Base-by-base conservation (phyloP, 2,888 invertebrate species). In the Euzophera pinguis region DNA sequence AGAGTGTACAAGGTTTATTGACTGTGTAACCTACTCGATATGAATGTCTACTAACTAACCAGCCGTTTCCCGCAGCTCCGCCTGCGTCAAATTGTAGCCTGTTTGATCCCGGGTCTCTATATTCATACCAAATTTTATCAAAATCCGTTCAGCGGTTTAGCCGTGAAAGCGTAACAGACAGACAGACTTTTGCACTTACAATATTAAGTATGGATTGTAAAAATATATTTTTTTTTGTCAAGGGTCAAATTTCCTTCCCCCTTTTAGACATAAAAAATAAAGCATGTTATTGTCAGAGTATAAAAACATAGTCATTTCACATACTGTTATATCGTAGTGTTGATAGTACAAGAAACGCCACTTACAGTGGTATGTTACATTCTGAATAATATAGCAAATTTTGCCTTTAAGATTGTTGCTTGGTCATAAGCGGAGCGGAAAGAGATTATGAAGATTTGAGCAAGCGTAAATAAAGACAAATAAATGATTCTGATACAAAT, bases 311-410 rank as follows among this genome's bases (percentile, higher is more conserved):
- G 39, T 48, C 37, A 48, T 48, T 48, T 27, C 22, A 43, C 27
- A 32, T 45, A 45, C 14, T 13, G 8, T 16, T 38, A 50, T 45
- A 32, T 45, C 32, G 10, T 50, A 50, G 17, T 16, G 29, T 27
- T 50, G 67, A 69, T 67, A 64, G 66, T 65, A 70, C 76, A 71
- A 55, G 62, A 65, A 70, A 72, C 67, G 64, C 66, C 72, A 75
- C 75, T 75, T 64, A 65, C 55, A 58, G 58, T 53, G 64, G 57
- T 62, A 66, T 70, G 69, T 72, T 69, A 65, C 64, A 64, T 62
- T 63, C 68, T 65, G 67, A 68, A 73, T 74, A 73, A 71, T 68
- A 67, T 64, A 64, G 61, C 59, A 64, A 62, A 67, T 67, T 70
- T 61, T 59, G 53, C 43, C 58, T 41, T 60, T 50, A 53, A 51